Evolutionary conservation across 2,888 invertebrate genomes (phyloP), one percentile per base, ranked within the genome.

Genomic region (Vannuccia rotundouncinata): DNA sequence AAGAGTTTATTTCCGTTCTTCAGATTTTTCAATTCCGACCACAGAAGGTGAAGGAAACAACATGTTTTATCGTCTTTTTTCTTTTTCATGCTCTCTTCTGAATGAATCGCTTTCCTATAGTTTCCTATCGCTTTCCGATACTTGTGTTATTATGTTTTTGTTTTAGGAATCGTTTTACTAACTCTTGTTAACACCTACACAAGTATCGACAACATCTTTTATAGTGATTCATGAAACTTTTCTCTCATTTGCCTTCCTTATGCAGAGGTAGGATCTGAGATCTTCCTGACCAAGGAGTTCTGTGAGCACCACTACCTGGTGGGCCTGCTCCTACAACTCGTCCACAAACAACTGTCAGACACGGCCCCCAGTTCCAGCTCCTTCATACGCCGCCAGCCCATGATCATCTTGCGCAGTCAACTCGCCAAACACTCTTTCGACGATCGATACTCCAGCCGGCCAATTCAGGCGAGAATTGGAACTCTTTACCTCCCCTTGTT

Each of bases 361-460:
- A 90, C 91, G 95, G 2, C 92, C 93, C 31, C 31, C 28, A 45
- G 59, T 28, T 59, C 78, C 17, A 59, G 27, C 59, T 45, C 29
- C 28, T 2, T 59, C 10, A 31, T 80, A n/a, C 91, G 96, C 0
- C 92, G 92, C 82, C 90, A 92, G 76, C 94, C 95, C 0, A 90
- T 98, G 82, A 89, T 90, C 59, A 92, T 93, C 17, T 89, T 97
- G 28, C 91, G 95, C 81, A 94, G 95, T 87, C 89, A 95, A 82
- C 89, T 98, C 83, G 94, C 94, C 5, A 98, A 98, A 87, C 97
- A 98, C 87, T 93, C 95, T 85, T 91, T 94, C 85, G 97, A 98
- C 88, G 93, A 94, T 87, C 90, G 97, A 81, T 95, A 95, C 87
- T 91, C 92, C 84, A 91, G 91, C 83, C 90, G 90, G 92, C 92